A percentile compares a stretch with the other conserved stretches of the same genome.
These are phyloP conservation scores for Trachelus iudaicus DNA, from an alignment of 2,888 invertebrate species.

Conservation along the genomic window DNA sequence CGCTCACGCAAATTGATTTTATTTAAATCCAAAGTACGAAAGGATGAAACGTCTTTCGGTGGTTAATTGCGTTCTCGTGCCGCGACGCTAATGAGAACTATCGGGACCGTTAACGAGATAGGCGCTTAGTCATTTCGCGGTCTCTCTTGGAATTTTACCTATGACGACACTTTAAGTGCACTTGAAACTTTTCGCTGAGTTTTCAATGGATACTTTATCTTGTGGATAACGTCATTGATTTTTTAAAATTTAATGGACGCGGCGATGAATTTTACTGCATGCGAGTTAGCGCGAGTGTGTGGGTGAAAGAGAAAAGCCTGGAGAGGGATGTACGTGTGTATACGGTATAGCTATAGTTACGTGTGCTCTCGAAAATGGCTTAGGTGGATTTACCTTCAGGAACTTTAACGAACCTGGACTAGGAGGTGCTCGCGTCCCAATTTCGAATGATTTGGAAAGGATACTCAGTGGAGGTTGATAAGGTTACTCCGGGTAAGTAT, in stretches of 20 bases:
- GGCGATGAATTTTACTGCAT: background rate
- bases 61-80: slow-evolving; percentile 56
- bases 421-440: slow-evolving; percentile 36
- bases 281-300: background rate
- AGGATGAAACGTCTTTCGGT: slow-evolving; percentile 37
- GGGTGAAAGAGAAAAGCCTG: background rate
- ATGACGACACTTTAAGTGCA: background rate
- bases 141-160: background rate
- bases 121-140: background rate
- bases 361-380: background rate
- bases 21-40: slow-evolving; percentile 61
- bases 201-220: background rate
- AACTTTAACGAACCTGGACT: slow-evolving; percentile 3
- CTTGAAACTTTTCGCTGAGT: background rate
- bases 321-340: background rate
- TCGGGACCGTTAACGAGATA: background rate
- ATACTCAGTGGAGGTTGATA: slow-evolving; percentile 50
- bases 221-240: background rate
- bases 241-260: background rate
- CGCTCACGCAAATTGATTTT: slow-evolving; percentile 62
- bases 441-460: slow-evolving; percentile 51
- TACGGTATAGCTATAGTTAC: background rate
- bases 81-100: background rate
- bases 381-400: background rate
- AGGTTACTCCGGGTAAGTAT: slow-evolving; percentile 42